Evolutionary conservation across 2,888 invertebrate species (phyloP), one percentile per base, ranked within the genome.

Genomic region (Drosophila lutescens): DNA sequence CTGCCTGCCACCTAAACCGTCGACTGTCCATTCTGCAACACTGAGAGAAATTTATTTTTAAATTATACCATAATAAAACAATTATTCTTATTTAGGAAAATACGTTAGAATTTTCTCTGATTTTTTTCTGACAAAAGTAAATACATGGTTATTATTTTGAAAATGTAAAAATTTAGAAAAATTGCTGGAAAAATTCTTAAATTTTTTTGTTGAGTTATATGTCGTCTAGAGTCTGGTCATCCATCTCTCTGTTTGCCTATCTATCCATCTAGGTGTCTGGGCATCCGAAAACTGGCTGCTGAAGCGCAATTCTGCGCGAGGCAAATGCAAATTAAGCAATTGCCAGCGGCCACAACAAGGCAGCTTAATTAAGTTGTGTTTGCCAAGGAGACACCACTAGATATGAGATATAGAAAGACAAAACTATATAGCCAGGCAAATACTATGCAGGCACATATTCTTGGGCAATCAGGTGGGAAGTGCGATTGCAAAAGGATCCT

Each of bases 401-500:
- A 46, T 46, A 26, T n/a, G 9, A 46, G 46, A 26, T 26, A n/a
- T 46, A 46, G 46, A 26, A 26, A 12, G 2, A 30, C 23, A 36
- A 36, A 9, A 12, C 12, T 13, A 44, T 43, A 43, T 26, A 13
- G 54, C 17, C 43, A 12, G 34, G 4, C 23, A 26, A 26, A 26
- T 26, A 43, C 47, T 50, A 30, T 30, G 17, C 65, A 49, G 58
- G 40, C 56, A 60, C 67, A 72, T 44, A 66, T 73, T 84, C 78
- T 80, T 80, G 57, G 67, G 76, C 70, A 80, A 80, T 63, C 84
- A 56, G 58, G 63, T 68, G 60, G 51, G 59, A 62, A 68, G 65
- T 67, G 58, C 65, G 79, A 85, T 80, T 85, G 85, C 80, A 81
- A 82, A 80, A 82, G 80, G 86, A 81, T 83, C 65, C 63, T 75